phyloP scores from a whole-genome alignment of 2,113 vertebrate species.

The Seriola rivoliana region DNA sequence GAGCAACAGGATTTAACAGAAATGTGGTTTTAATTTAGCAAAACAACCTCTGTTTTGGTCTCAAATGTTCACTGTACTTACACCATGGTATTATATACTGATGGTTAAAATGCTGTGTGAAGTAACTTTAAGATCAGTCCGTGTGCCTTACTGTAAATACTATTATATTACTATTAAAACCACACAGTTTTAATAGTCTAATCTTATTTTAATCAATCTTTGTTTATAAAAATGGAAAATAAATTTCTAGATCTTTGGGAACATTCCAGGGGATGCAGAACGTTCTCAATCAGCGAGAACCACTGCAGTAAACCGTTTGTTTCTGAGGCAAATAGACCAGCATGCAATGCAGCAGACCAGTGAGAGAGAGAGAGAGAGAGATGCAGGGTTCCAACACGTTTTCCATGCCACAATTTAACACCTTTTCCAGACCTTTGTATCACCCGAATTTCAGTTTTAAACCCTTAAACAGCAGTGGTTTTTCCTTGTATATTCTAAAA shows the following conservation, averaged over 20 bases:
- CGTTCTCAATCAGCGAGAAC: neutral
- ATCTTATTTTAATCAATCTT: neutral
- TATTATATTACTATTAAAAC: neutral
- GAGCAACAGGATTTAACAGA: neutral
- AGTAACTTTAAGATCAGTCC: too few relatives aligned
- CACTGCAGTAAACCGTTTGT: constrained; percentile 8
- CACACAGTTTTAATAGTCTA: too few relatives aligned
- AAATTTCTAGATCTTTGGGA: neutral
- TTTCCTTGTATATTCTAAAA: neutral
- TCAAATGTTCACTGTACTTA: neutral
- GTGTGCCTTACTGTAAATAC: too few relatives aligned
- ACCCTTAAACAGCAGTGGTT: neutral
- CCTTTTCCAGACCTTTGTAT: neutral
- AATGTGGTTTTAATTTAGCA: neutral
- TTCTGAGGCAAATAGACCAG: constrained; percentile 44
- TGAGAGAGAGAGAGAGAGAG: neutral
- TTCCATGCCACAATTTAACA: constrained; percentile 27
- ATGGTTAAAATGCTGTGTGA: too few relatives aligned
- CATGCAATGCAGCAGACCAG: constrained; percentile 75
- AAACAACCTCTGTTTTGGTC: neutral
- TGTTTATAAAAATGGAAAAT: neutral
- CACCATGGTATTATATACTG: neutral
- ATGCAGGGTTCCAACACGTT: constrained; percentile 41
- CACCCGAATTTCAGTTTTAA: constrained; percentile 3
- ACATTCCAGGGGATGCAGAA: constrained; percentile 3